These are phyloP conservation scores for Lagopus muta DNA, from an alignment of 2,113 vertebrate genomes.

Conservation along the genomic window DNA sequence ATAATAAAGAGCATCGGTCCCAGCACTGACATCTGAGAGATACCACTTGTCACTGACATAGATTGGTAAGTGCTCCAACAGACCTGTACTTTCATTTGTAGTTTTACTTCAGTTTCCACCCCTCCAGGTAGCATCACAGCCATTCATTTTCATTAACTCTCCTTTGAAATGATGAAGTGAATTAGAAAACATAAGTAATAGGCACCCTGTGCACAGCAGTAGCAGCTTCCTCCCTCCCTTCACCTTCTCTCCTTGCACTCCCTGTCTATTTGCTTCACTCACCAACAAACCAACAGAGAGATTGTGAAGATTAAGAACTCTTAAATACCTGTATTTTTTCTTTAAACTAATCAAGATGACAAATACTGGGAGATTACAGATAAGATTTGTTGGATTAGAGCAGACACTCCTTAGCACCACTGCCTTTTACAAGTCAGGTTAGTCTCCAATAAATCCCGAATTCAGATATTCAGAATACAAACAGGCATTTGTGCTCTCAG, in stretches of 20 bases:
- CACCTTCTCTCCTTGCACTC: neutral
- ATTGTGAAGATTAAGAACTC: neutral
- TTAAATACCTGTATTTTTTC: neutral
- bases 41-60: neutral
- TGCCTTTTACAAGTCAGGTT: neutral
- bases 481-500: neutral
- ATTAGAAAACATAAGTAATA: neutral
- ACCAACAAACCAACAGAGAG: neutral
- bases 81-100: neutral
- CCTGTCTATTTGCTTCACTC: neutral
- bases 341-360: neutral
- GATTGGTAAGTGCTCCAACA: neutral
- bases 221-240: neutral
- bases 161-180: neutral
- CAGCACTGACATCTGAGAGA: too few species aligned
- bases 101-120: neutral
- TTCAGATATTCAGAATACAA: neutral
- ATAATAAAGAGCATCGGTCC: too few species aligned
- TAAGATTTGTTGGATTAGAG: neutral
- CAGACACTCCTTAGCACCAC: neutral
- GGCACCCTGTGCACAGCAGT: neutral
- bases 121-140: neutral
- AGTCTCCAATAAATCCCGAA: neutral
- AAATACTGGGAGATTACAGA: neutral
- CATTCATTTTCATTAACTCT: neutral